Evolutionary conservation across 2,797 vertebrate species (phyloP), one percentile per base, ranked within the genome.

Genomic region (Crocodylus rhombifer): DNA sequence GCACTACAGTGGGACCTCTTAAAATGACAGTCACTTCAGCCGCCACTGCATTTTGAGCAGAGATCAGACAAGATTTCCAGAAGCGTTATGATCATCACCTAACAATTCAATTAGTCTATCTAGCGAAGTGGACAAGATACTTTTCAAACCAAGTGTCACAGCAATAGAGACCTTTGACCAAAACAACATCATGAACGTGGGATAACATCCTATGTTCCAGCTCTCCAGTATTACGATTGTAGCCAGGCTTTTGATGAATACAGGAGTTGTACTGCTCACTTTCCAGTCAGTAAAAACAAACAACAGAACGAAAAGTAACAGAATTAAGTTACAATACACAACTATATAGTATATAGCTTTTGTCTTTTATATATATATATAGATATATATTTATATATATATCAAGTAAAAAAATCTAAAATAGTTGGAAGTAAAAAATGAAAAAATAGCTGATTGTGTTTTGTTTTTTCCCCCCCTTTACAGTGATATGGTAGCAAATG

Each of bases 401-500:
- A 97, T 97, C 95, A 96, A 97, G 96, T 98, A 98, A 96, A 98
- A 97, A 98, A 98, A 97, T 97, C 91, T 96, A 95, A 97, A 97
- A 95, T 96, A 95, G 95, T 97, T 97, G 95, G 96, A 97, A 98
- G 96, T 98, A 98, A 97, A 98, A 98, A 97, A 94, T 97, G 97
- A 98, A 96, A 97, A 98, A 97, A 95, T 97, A 97, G 96, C 96
- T 93, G 94, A 95, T 95, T 90, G 91, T 95, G 94, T 96, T 94
- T 61, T 74, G 88, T 15, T 88, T 90, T 91, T 92, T 84, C 42
- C 84, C 88, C 74, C 81, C 80, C 90, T 97, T 98, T 98, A 98
- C 96, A 98, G 97, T 97, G 97, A 94, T 97, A 97, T 98, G 97
- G 96, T 98, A 98, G 97, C 96, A 97, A 96, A 97, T 96, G 96